Evolutionary conservation across 2,797 vertebrate species (phyloP).

Genomic region (Passerculus sandwichensis): DNA sequence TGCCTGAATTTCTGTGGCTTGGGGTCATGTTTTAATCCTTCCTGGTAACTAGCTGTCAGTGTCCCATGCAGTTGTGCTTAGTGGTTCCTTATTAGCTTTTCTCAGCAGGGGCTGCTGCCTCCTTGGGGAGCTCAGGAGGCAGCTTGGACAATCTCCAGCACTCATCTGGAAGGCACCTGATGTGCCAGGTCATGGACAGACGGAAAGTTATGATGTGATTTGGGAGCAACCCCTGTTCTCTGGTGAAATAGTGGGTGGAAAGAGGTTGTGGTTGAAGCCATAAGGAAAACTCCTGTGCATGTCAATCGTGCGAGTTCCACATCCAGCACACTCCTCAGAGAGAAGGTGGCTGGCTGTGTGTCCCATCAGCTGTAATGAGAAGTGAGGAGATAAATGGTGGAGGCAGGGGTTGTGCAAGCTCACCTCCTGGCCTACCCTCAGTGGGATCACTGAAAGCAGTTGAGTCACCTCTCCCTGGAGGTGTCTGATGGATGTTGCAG

Average conservation of each 20-base stretch:
- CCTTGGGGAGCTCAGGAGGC: not conserved
- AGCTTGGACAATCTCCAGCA: not conserved
- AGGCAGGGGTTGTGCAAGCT: not conserved
- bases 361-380: not conserved
- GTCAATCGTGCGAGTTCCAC: accelerated
- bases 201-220: not conserved
- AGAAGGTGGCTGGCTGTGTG: not conserved
- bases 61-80: not conserved
- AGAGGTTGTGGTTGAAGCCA: not conserved
- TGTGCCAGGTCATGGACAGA: accelerated
- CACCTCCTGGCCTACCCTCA: not conserved
- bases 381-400: not conserved
- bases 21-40: not conserved
- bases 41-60: conserved; percentile 1
- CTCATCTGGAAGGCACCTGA: conserved; percentile 41
- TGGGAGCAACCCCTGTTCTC: not conserved
- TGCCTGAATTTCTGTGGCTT: not conserved
- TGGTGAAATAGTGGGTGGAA: not conserved
- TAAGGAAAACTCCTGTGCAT: not conserved
- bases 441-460: not conserved
- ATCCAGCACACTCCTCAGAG: accelerated
- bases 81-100: conserved; percentile 17
- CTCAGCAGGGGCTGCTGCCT: not conserved
- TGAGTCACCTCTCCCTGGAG: conserved; percentile 34
- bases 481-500: conserved; percentile 29